These are phyloP conservation scores for Spongia lamella DNA, from an alignment of 37 sponge, comb jelly and placozoan species.

Conservation along the genomic window DNA sequence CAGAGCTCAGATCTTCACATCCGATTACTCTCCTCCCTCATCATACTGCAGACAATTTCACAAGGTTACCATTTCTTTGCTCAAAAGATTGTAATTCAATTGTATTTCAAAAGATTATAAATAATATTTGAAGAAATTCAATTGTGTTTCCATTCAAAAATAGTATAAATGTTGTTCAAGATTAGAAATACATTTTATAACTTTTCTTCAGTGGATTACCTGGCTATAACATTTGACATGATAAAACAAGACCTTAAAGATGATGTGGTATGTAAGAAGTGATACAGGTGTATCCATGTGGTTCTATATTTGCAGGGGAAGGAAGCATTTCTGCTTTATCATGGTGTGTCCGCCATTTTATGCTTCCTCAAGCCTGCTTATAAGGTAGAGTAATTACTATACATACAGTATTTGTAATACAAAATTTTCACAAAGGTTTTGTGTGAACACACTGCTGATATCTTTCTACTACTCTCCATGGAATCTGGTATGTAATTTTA, in stretches of 20 bases:
- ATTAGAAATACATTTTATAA: no score
- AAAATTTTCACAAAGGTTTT: constrained; percentile 2
- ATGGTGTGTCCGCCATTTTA: constrained; percentile 24
- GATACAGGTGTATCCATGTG: constrained; percentile 2
- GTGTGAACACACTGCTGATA: constrained; percentile 32
- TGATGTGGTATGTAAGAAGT: constrained; percentile 43
- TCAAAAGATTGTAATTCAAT: no score
- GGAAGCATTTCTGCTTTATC: constrained; percentile 21
- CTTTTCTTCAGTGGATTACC: constrained; percentile 21
- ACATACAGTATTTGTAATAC: no score
- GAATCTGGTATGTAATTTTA: constrained; percentile 41
- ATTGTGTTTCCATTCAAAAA: no score
- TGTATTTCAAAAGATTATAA: no score
- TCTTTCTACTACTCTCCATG: constrained; percentile 36
- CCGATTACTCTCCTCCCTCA: constrained; percentile 11
- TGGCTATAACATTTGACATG: constrained; percentile 44
- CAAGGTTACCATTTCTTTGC: constrained; percentile 5
- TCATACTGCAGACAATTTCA: constrained; percentile 23
- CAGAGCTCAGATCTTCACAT: neutral
- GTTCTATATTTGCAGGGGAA: constrained; percentile 21
- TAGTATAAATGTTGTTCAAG: no score
- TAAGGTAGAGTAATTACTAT: no score
- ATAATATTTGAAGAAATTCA: no score
- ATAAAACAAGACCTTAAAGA: constrained; percentile 41
- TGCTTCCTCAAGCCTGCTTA: constrained; percentile 29